phyloP scores from a whole-genome alignment of 1,140 invertebrate genomes.

The Thalassaphorura encarpata region DNA sequence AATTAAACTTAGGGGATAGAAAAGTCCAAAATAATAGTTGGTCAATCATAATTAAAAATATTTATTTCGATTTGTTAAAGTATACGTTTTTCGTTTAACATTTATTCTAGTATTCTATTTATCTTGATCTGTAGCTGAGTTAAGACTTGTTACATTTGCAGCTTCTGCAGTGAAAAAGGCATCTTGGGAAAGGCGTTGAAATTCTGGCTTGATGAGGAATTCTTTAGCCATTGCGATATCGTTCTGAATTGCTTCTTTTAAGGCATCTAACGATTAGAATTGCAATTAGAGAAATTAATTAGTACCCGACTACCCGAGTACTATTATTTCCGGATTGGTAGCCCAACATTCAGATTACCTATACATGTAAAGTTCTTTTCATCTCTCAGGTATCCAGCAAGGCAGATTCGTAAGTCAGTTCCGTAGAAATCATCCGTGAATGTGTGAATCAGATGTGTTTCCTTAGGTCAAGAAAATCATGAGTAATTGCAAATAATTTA shows the following conservation, averaged over 20 bases:
- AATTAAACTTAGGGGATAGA: no score
- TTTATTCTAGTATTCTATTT: no score
- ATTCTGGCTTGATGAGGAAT: conserved; percentile 44
- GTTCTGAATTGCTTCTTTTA: conserved; percentile 60
- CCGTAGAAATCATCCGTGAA: conserved; percentile 85
- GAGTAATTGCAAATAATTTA: neutral
- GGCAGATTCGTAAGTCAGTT: conserved; percentile 59
- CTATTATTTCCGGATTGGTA: conserved; percentile 30
- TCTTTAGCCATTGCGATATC: conserved; percentile 58
- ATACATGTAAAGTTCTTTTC: conserved; percentile 72
- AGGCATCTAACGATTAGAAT: conserved; percentile 54
- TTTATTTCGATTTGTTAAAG: no score
- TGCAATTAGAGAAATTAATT: no score
- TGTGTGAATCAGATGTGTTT: conserved; percentile 80
- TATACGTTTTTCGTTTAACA: no score
- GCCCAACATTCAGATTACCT: no score
- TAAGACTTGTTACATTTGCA: no score
- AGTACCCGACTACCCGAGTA: neutral
- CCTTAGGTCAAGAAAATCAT: no score
- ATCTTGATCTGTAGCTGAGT: no score
- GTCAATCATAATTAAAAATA: no score
- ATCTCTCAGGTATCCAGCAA: conserved; percentile 69
- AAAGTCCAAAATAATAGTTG: no score
- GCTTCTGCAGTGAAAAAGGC: conserved; percentile 10
- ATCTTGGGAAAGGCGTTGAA: neutral